Evolutionary conservation across 2,888 invertebrate genomes (phyloP), one percentile per base, ranked within the genome.

Genomic region (Tigriopus californicus): DNA sequence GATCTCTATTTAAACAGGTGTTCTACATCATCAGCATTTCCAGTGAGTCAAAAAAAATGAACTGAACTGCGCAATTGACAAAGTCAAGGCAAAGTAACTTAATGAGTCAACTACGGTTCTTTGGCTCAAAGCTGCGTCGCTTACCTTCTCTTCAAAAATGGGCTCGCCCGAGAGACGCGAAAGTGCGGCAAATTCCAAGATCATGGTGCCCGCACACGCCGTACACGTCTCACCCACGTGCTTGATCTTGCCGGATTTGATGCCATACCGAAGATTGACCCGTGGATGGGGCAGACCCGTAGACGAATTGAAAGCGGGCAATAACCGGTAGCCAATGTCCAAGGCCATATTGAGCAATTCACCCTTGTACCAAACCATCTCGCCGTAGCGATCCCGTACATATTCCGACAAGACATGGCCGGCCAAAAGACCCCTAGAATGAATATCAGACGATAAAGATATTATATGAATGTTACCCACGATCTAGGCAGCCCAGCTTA

Each of bases 291-390:
- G 97, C 68, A 97, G 87, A 51, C 97, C 97, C 1, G 95, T 95
- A 3, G 90, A 83, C 0, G 97, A 94, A 71, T 97, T 95, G 71
- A 98, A 98, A 3, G 97, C 94, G n/a, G 97, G 97, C 62, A 98
- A 72, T 60, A 97, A 76, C 63, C 94, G 77, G 68, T 83, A 84
- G 3, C 92, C 97, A 59, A 97, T 76, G 70, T 98, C 92, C 69
- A 85, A 83, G 0, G 97, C 95, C 81, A 91, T 81, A 51, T 77
- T 76, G 22, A 97, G 75, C 62, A 97, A 74, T 72, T 97, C 88
- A 11, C 86, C 87, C 66, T 81, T 78, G 69, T 51, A 51, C 52
- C 52, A 51, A 22, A 11, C 22, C 52, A 51, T 54, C 11, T 22
- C 10, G 22, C 40, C 1, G 47, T 41, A 47, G 18, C 40, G 54